A percentile compares a stretch with the other conserved stretches of the same genome.
Conservation (phyloP, 1,140 invertebrate species). For the Bombus confusus region DNA sequence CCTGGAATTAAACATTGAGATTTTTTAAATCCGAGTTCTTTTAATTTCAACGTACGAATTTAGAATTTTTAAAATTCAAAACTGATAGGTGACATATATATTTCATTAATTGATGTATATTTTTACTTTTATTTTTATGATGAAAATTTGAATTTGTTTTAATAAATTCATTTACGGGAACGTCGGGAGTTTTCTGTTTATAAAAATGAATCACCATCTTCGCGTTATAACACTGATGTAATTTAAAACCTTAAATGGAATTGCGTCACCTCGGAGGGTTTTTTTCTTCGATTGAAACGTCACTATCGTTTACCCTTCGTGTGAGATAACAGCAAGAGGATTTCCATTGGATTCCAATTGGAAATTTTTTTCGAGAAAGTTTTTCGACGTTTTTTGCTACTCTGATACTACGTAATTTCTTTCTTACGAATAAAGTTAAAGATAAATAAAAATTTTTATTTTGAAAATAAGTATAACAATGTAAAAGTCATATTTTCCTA, state of each 20-base stretch:
- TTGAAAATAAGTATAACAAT: too few relatives aligned
- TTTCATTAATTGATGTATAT: not conserved
- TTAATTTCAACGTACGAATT: not conserved
- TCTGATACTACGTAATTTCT: too few relatives aligned
- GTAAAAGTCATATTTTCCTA: too few relatives aligned
- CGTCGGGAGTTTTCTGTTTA: not conserved
- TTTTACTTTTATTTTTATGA: not conserved
- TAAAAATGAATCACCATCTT: not conserved
- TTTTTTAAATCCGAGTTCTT: not conserved
- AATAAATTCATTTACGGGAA: not conserved
- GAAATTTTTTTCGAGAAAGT: not conserved
- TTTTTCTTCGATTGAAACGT: conserved; percentile 26
- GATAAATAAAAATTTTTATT: too few relatives aligned
- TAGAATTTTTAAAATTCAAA: not conserved
- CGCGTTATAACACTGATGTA: not conserved
- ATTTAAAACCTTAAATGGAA: conserved; percentile 10
- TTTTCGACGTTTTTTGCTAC: not conserved
- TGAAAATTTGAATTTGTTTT: not conserved
- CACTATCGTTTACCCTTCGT: conserved; percentile 14
- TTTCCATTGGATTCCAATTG: not conserved
- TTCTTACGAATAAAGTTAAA: too few relatives aligned
- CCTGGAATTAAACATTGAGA: not conserved
- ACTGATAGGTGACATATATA: not conserved
- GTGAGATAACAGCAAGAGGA: not conserved
- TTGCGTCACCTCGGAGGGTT: not conserved